Percentiles rank a stretch among this genome's conserved stretches.
Evolutionary conservation across 2,797 vertebrate species (phyloP).

Genomic region (Neosilurus mollespiculum): DNA sequence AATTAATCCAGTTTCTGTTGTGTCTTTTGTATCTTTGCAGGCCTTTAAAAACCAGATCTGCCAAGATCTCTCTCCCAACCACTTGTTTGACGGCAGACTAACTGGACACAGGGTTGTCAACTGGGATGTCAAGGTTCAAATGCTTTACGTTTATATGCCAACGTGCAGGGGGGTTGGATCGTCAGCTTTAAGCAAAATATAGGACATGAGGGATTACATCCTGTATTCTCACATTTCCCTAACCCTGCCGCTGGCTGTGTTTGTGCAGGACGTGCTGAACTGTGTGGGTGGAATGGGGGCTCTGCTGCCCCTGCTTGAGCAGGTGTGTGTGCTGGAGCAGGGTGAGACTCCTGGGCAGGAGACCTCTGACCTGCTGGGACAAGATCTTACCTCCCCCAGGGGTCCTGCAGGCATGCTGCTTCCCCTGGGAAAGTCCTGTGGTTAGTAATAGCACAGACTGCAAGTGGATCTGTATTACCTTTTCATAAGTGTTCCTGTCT

Average conservation of each 20-base stretch:
- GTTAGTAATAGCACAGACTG: conserved; percentile 63
- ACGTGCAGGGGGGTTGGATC: background rate
- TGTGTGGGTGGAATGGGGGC: conserved; percentile 89
- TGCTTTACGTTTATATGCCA: background rate
- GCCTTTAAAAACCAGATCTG: conserved; percentile 95
- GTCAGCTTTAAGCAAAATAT: background rate
- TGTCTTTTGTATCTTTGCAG: conserved; percentile 64
- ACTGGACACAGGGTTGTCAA: conserved; percentile 92
- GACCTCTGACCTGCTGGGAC: conserved; percentile 86
- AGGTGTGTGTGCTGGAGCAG: conserved; percentile 80
- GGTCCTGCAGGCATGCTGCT: conserved; percentile 83
- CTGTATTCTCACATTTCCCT: background rate
- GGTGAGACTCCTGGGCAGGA: conserved; percentile 75
- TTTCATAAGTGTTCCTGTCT: background rate
- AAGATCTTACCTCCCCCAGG: conserved; percentile 84
- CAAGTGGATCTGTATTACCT: background rate
- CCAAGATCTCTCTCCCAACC: conserved; percentile 88
- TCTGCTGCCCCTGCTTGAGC: conserved; percentile 87
- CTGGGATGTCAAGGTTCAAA: conserved; percentile 91
- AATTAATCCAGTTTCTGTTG: background rate
- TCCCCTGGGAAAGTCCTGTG: conserved; percentile 84
- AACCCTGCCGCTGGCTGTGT: conserved; percentile 12
- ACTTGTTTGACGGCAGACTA: conserved; percentile 86
- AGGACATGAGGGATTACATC: background rate
- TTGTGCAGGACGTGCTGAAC: conserved; percentile 86